Base-by-base conservation (phyloP, 2,888 invertebrate genomes). In the Cephalotes varians region DNA sequence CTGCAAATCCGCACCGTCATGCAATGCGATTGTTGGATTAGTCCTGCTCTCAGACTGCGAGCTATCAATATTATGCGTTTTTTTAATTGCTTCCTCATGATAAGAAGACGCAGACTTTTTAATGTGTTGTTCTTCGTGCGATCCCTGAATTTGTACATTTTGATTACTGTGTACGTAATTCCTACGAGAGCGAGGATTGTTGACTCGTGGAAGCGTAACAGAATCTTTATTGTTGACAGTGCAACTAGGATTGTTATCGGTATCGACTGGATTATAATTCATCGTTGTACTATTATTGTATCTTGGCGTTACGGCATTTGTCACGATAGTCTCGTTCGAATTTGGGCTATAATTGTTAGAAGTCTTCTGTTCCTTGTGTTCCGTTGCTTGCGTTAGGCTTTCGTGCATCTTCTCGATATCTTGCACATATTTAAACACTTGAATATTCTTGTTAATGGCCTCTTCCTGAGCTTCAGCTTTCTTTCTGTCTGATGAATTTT, bases 321-420 rank as follows among this genome's bases (percentile, higher is more conserved):
- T 76, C n/a, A 15, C 40, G 21, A 31, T 21, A 77, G 31, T 79
- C 12, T 92, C 92, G 69, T 83, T 92, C 21, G 88, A 76, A 86
- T 89, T 91, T 69, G 87, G 84, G 82, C 83, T 90, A 73, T 91
- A 88, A 89, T 90, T 91, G 49, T 86, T 90, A 65, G 65, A 54
- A 56, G 60, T 72, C 90, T 91, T 95, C 93, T 34, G 95, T 82
- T 93, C 92, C 47, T 92, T 65, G 9, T 65, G 44, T 18, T 65
- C 64, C 9, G 64, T 44, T 9, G 64, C 92, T 86, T 93, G 92
- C 86, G 94, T 90, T 88, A 94, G 91, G 72, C 94, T 93, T 82
- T 95, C 94, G 85, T 95, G 95, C 94, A 95, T 94, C 86, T 95
- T 95, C 81, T 95, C 95, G 74, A 95, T 95, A 67, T 95, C 95